Evolutionary conservation across 2,113 vertebrate species (phyloP), one percentile per base, ranked within the genome.

Genomic region (Gasterosteus nipponicus): DNA sequence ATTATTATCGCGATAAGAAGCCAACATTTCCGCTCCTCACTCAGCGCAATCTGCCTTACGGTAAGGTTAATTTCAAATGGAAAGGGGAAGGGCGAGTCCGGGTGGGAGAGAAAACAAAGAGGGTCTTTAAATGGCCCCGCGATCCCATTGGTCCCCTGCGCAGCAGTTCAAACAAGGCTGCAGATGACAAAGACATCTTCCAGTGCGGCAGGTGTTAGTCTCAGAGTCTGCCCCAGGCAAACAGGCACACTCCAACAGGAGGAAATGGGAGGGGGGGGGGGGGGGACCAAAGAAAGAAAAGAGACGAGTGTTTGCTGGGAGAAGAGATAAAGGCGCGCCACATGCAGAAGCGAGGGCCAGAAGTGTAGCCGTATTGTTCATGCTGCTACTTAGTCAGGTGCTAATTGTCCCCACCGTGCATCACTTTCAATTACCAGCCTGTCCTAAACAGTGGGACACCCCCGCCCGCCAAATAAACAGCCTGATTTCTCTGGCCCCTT

Each of bases 151-250:
- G 95, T 89, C 92, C 93, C 86, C 81, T 63, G 68, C 88, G 89
- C 90, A 93, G 94, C 93, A 93, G 93, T 89, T 88, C 93, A 95
- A 94, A 97, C 94, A 96, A 95, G 95, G 94, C 94, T 90, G 89
- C 92, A 69, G 87, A 94, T 93, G 95, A 96, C 96, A 96, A 96
- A 98, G 96, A 95, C 94, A 91, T 95, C 95, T 95, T 95, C 95
- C 81, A 90, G 91, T 85, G 91, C 75, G 90, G 96, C 95, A 94
- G 94, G 95, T 95, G 95, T 94, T 94, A 93, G 94, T 94, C 84
- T 94, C 88, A 71, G 93, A 96, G 94, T 95, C 94, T 87, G 87
- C 94, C 93, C 86, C 89, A 89, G 93, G 94, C 92, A 90, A 93
- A 93, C 86, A 90, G 90, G 93, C 92, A 92, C 93, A 90, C 92